Conservation (phyloP, 2,113 vertebrate genomes). For the Aegotheles bennettii region DNA sequence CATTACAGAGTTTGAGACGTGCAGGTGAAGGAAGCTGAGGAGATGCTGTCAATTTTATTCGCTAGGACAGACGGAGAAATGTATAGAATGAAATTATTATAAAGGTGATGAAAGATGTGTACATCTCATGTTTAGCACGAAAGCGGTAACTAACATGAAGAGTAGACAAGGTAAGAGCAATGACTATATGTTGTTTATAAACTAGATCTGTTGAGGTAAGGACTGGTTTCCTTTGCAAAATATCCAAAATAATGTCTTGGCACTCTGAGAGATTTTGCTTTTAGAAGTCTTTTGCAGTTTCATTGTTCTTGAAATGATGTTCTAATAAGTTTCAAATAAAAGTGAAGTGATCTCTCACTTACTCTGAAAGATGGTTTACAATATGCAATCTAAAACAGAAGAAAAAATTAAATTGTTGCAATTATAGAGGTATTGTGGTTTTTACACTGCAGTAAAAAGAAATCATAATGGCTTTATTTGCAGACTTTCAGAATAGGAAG, state of each 20-base stretch:
- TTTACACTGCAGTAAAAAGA: not conserved
- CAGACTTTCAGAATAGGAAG: not conserved
- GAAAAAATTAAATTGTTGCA: not conserved
- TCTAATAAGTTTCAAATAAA: not conserved
- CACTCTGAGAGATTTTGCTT: not conserved
- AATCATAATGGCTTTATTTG: not conserved
- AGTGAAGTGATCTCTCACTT: not conserved
- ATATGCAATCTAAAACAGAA: not conserved
- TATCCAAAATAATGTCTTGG: not conserved
- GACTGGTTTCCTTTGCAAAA: not conserved
- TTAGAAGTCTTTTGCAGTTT: not conserved
- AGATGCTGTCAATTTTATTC: not conserved
- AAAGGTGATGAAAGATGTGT: not conserved
- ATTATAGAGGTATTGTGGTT: not conserved
- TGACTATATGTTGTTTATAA: not conserved
- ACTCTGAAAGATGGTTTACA: not conserved
- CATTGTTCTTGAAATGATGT: not conserved
- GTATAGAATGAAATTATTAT: not conserved
- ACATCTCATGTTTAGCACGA: not conserved
- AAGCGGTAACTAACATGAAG: not conserved
- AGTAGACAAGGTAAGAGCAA: not conserved
- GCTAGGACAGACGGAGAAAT: not conserved
- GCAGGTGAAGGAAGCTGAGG: not conserved
- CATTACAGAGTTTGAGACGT: not conserved
- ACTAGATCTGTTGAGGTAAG: not conserved